Conservation (phyloP, 2,797 vertebrate species). For the Nannoperca australis region DNA sequence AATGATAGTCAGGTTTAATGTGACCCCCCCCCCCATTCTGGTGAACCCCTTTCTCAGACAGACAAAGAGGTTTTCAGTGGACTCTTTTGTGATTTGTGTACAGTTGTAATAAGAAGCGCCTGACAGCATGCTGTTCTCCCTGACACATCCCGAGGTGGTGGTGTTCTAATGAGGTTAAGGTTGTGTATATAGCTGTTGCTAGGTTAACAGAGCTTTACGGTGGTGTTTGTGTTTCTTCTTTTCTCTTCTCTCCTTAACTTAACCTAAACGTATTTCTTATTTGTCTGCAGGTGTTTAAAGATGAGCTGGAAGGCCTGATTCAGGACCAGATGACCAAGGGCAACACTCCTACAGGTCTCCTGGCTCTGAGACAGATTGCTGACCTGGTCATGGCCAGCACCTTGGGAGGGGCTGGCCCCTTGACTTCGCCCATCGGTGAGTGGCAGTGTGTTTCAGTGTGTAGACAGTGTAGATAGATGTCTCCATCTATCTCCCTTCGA, state of each 20-base stretch:
- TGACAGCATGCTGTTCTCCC: slow-evolving; percentile 46
- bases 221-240: slow-evolving; percentile 3
- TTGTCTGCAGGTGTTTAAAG: slow-evolving; percentile 93
- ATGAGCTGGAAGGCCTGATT: slow-evolving; percentile 95
- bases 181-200: slow-evolving; percentile 36
- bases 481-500: slow-evolving; percentile 28
- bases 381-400: slow-evolving; percentile 94
- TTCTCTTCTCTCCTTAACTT: background rate
- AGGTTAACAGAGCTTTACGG: slow-evolving; percentile 21
- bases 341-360: slow-evolving; percentile 91
- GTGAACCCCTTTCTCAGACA: slow-evolving; percentile 47
- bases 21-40: slow-evolving; percentile 8
- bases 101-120: slow-evolving; percentile 55
- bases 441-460: slow-evolving; percentile 62
- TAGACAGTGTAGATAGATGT: too few species aligned
- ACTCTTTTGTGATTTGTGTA: slow-evolving; percentile 71
- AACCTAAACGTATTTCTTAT: background rate
- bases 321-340: slow-evolving; percentile 95
- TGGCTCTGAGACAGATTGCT: slow-evolving; percentile 94
- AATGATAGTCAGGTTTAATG: slow-evolving; percentile 69
- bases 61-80: slow-evolving; percentile 62
- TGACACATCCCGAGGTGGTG: slow-evolving; percentile 45
- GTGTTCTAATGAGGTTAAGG: slow-evolving; percentile 43
- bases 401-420: slow-evolving; percentile 86
- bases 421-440: slow-evolving; percentile 93